Conservation (phyloP, 2,113 vertebrate species). For the Papio anubis region DNA sequence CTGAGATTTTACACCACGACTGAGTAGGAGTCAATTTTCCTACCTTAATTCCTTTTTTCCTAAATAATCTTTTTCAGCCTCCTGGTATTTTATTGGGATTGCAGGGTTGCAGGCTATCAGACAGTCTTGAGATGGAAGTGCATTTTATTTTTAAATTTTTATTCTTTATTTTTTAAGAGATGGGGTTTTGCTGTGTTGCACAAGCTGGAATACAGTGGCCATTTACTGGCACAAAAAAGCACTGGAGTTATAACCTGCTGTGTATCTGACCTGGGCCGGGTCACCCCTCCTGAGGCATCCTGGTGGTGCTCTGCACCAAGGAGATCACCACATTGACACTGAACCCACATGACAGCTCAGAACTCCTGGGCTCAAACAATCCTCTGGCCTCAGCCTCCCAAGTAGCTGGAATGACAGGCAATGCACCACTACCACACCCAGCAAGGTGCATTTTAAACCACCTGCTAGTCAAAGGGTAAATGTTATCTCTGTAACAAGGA, state of each 20-base stretch:
- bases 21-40: neutral
- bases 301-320: neutral
- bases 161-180: neutral
- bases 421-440: neutral
- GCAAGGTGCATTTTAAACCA: neutral
- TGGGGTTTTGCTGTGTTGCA: neutral
- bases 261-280: neutral
- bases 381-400: neutral
- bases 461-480: neutral
- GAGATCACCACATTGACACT: neutral
- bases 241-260: neutral
- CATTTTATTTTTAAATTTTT: neutral
- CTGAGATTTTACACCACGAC: neutral
- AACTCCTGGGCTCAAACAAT: neutral
- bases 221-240: neutral
- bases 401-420: neutral
- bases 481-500: neutral
- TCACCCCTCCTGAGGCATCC: neutral
- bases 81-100: neutral
- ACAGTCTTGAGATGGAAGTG: neutral
- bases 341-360: neutral
- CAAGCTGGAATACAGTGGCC: neutral
- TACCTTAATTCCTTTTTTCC: neutral
- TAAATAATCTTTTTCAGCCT: neutral
- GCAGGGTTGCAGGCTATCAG: neutral